Base-by-base conservation (phyloP, 2,113 vertebrate genomes). In the Gymnorhina tibicen region DNA sequence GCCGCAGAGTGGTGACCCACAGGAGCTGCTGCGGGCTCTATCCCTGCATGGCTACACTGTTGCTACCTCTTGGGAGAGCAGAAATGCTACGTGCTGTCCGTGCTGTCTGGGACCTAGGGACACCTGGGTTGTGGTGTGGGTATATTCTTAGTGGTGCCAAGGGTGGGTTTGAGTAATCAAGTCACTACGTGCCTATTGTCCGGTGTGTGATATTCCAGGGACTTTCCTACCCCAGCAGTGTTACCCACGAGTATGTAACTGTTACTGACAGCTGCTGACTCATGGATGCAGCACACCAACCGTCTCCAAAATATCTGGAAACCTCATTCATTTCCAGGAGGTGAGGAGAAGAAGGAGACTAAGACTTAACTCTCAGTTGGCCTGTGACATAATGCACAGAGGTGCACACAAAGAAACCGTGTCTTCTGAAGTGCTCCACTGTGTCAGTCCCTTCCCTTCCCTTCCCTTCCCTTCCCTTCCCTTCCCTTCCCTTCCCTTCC, bases 241-340 rank as follows among this genome's bases (percentile, higher is more conserved):
- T 92, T 85, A 91, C 64, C 85, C 83, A 74, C 7, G 0, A 67
- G 30, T 79, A 46, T 63, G 66, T 87, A 91, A 50, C 63, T 2
- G 0, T 75, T 92, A 49, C 88, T 3, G 18, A 64, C 81, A 80
- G 91, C 79, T 86, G 68, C 92, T 97, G 95, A 96, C 92, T 96
- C 88, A 92, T 26, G 56, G 26, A 6, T 84, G 64, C 72, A 55
- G 67, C 72, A 70, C 87, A 93, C 55, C 93, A 90, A 35, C 0
- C 0, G 23, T 70, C 68, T 86, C 80, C 69, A 69, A 64, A 92
- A 70, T 75, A 77, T 47, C 64, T 95, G 92, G 79, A 96, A 97
- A 93, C 30, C 39, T 93, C n/a, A 3, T 83, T 87, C 8, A 19
- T 80, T 88, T 83, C 73, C 59, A 77, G 88, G 21, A 96, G 24